phyloP scores from a whole-genome alignment of 2,888 invertebrate genomes.

The Gastracanthus pulcherrimus region DNA sequence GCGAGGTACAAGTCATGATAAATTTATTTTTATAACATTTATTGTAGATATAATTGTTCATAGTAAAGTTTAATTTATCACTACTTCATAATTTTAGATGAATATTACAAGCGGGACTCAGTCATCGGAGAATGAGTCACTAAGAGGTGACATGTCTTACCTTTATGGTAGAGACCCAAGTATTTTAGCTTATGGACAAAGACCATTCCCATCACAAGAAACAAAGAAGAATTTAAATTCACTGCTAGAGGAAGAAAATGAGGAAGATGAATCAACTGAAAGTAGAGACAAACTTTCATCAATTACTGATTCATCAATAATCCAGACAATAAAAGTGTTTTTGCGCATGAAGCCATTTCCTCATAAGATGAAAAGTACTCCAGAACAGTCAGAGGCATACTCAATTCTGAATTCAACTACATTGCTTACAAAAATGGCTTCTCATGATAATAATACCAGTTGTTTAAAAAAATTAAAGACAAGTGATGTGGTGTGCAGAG shows the following conservation, averaged over 20 bases:
- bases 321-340: constrained; percentile 79
- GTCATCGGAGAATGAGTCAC: constrained; percentile 49
- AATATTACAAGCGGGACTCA: constrained; percentile 38
- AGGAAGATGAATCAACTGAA: constrained; percentile 49
- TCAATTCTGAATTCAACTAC: constrained; percentile 77
- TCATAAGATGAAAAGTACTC: constrained; percentile 63
- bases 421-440: constrained; percentile 77
- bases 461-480: constrained; percentile 65
- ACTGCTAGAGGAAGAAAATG: constrained; percentile 65
- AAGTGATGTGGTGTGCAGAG: constrained; percentile 66
- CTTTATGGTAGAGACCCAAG: constrained; percentile 73
- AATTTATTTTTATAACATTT: neutral
- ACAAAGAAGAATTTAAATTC: constrained; percentile 69
- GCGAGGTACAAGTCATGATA: neutral
- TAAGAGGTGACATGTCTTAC: constrained; percentile 67
- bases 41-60: neutral
- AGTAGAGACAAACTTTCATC: constrained; percentile 14
- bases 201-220: constrained; percentile 62
- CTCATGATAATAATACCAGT: constrained; percentile 66
- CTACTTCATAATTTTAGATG: constrained; percentile 31
- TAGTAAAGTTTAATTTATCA: neutral
- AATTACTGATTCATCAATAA: constrained; percentile 29
- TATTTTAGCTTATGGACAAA: constrained; percentile 70
- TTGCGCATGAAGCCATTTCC: constrained; percentile 80
- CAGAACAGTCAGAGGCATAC: constrained; percentile 75